Percentiles rank a stretch among this genome's conserved stretches.
Evolutionary conservation across 2,113 vertebrate genomes (phyloP).

Genomic region (Pedionomus torquatus): DNA sequence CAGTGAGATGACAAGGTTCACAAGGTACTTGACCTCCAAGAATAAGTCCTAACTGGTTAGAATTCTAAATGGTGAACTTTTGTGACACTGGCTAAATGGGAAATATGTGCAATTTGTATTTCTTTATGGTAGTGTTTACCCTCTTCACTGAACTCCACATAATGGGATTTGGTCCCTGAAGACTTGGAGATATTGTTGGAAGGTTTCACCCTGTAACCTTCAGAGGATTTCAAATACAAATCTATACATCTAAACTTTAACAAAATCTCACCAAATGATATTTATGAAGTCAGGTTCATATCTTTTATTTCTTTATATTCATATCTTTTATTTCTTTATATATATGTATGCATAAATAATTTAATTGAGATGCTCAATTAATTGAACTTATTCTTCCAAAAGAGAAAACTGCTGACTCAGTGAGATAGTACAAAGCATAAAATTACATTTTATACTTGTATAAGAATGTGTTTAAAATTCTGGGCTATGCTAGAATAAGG

Average conservation of each 20-base stretch:
- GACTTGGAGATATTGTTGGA: constrained; percentile 80
- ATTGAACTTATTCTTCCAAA: constrained; percentile 55
- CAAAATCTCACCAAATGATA: constrained; percentile 62
- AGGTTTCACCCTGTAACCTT: constrained; percentile 80
- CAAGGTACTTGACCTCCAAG: constrained; percentile 86
- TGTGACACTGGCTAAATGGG: constrained; percentile 91
- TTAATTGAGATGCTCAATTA: constrained; percentile 68
- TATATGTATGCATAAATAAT: constrained; percentile 52
- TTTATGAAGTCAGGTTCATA: constrained; percentile 67
- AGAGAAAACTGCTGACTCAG: constrained; percentile 64
- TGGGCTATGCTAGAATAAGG: not conserved
- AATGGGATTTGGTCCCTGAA: constrained; percentile 86
- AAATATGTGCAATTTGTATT: constrained; percentile 92
- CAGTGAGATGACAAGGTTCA: constrained; percentile 87
- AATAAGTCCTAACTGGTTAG: constrained; percentile 85
- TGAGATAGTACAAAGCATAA: constrained; percentile 60
- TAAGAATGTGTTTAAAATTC: constrained; percentile 48
- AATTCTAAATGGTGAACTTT: constrained; percentile 89
- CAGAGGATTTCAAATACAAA: constrained; percentile 77
- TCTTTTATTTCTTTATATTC: constrained; percentile 52
- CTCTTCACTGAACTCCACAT: constrained; percentile 80
- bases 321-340: constrained; percentile 46
- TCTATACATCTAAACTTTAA: constrained; percentile 71
- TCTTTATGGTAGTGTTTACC: constrained; percentile 87
- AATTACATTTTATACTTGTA: constrained; percentile 60